Percentiles rank a stretch among this genome's conserved stretches.
phyloP scores from a whole-genome alignment of 2,797 vertebrate genomes.

The Chaunax sp. region DNA sequence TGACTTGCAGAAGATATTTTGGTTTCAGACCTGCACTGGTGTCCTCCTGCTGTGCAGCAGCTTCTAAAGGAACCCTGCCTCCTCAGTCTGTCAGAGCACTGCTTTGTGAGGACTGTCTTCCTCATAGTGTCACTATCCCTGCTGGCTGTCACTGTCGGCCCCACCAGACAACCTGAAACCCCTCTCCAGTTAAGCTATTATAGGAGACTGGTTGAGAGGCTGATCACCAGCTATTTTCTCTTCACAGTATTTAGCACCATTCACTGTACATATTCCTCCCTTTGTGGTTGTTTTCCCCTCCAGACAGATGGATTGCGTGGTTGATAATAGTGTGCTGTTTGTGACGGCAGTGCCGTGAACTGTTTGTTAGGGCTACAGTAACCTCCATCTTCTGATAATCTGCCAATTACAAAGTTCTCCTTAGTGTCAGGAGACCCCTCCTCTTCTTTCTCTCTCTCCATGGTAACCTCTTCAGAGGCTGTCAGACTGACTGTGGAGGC shows the following conservation, averaged over 20 bases:
- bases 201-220: constrained; percentile 8
- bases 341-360: constrained; percentile 21
- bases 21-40: too few relatives aligned
- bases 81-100: constrained; percentile 19
- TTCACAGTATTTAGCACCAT: constrained; percentile 1
- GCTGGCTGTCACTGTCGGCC: constrained; percentile 32
- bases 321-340: constrained; percentile 5
- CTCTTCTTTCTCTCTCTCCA: constrained; percentile 52
- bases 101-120: constrained; percentile 26
- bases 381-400: constrained; percentile 60
- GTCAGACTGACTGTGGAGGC: constrained; percentile 37
- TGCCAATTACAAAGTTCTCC: constrained; percentile 56
- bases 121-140: constrained; percentile 31
- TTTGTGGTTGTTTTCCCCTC: not conserved
- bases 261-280: constrained; percentile 1
- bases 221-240: constrained; percentile 18
- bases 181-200: constrained; percentile 23
- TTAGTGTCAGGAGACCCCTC: constrained; percentile 29
- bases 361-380: constrained; percentile 18
- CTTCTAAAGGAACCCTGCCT: constrained; percentile 24
- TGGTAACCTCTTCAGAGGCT: constrained; percentile 59
- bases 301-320: not conserved
- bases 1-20: too few relatives aligned
- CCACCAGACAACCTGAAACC: constrained; percentile 25
- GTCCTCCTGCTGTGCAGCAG: not conserved